These are phyloP conservation scores for Silvanus unidentatus DNA, from an alignment of 2,888 invertebrate genomes.

Conservation along the genomic window DNA sequence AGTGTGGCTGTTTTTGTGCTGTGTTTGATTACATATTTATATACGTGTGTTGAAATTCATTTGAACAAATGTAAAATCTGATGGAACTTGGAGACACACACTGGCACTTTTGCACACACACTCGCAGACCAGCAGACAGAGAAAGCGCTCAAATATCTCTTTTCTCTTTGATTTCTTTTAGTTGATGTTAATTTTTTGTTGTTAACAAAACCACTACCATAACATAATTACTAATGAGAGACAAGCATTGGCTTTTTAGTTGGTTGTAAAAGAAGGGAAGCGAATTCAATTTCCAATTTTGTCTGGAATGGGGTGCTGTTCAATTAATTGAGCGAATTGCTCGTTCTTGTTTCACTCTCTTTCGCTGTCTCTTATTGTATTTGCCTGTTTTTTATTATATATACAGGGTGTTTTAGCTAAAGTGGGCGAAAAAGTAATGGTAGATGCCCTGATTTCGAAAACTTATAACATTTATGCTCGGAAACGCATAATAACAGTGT, in stretches of 20 bases:
- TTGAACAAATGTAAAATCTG: conserved; percentile 12
- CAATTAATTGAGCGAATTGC: no score
- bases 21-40: conserved; percentile 40
- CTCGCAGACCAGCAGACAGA: conserved; percentile 39
- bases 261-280: background rate
- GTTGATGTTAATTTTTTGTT: no score
- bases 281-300: background rate
- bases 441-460: no score
- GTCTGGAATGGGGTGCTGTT: no score
- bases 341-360: no score
- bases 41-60: conserved; percentile 28
- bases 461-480: no score
- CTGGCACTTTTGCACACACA: conserved; percentile 42
- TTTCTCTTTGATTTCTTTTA: no score
- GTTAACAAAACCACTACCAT: conserved; percentile 40
- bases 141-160: conserved; percentile 23
- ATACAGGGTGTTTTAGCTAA: background rate
- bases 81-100: conserved; percentile 27
- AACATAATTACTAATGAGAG: conserved; percentile 29
- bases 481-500: no score
- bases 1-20: conserved; percentile 48
- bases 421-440: no score
- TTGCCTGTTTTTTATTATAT: conserved; percentile 10
- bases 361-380: no score
- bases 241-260: background rate